Evolutionary conservation across 1,140 invertebrate species (phyloP), one percentile per base, ranked within the genome.

Genomic region (Dendroctonus ponderosae): DNA sequence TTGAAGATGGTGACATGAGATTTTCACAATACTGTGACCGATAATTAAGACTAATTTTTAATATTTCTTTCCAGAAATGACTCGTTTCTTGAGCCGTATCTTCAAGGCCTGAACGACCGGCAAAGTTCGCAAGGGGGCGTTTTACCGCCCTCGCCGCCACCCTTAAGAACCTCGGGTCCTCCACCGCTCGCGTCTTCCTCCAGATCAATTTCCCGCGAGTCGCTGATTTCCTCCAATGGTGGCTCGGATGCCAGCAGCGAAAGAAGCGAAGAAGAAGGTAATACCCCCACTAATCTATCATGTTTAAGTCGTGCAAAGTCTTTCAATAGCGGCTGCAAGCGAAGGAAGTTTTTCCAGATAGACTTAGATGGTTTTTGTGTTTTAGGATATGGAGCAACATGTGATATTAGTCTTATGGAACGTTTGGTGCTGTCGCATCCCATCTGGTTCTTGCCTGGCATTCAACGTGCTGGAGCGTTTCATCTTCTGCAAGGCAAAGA

Each of bases 371-470:
- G 26, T 26, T 26, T 26, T 26, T 26, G 3, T 14, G 56, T 61
- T 52, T 39, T 15, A 75, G 77, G 77, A 49, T 78, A 78, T 68
- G 77, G 77, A 40, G 77, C 77, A 37, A 78, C 89, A 53, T 93
- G 90, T 78, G 90, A 91, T 79, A 91, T 96, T 73, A 89, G 89
- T 11, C 80, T 94, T 54, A 81, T 94, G 71, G 94, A 97, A 79
- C 84, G 94, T 48, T 85, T 97, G 61, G 89, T 94, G 70, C 85
- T 93, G 53, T 93, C 91, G 39, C 93, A 96, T 82, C 92, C 94
- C 12, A 93, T 98, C 70, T 97, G 96, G 96, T 97, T 94, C 79
- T 84, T 97, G 42, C 91, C 94, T 0, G 91, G 92, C n/a, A 92
- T 97, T 15, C 93, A 96, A 75, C 84, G 95, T 56, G 91, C 91